phyloP scores from a whole-genome alignment of 2,888 invertebrate species.

The Orgyia antiqua region DNA sequence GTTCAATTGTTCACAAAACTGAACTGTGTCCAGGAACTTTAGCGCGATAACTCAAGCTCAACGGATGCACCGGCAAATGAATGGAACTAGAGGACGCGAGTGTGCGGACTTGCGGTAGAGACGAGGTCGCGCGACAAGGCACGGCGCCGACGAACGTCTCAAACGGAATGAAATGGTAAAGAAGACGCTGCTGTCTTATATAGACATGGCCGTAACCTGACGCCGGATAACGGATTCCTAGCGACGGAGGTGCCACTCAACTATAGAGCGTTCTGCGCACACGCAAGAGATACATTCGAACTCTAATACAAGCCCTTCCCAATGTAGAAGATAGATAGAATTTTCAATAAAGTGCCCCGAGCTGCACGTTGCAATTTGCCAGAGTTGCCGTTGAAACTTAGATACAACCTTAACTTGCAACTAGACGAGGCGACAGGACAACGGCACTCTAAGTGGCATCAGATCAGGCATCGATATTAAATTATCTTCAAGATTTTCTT shows the following conservation, averaged over 20 bases:
- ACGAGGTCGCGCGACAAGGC: slow-evolving; percentile 44
- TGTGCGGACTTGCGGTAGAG: slow-evolving; percentile 27
- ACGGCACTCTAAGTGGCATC: slow-evolving; percentile 56
- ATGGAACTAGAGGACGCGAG: slow-evolving; percentile 43
- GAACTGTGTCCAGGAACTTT: slow-evolving; percentile 53
- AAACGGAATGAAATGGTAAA: slow-evolving; percentile 77
- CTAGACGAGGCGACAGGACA: slow-evolving; percentile 50
- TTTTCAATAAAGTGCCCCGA: slow-evolving; percentile 73
- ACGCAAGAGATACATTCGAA: slow-evolving; percentile 42
- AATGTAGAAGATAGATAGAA: slow-evolving; percentile 68
- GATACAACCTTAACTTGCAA: slow-evolving; percentile 26
- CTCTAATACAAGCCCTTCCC: slow-evolving; percentile 39
- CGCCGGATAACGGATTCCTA: slow-evolving; percentile 73
- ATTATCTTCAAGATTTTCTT: slow-evolving; percentile 14
- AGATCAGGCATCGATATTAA: slow-evolving; percentile 19
- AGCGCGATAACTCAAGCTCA: slow-evolving; percentile 58
- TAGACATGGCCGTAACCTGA: slow-evolving; percentile 77
- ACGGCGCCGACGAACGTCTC: slow-evolving; percentile 61
- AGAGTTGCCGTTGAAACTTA: slow-evolving; percentile 46
- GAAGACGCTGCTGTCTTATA: slow-evolving; percentile 75
- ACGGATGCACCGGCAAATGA: slow-evolving; percentile 36
- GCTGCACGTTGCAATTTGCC: slow-evolving; percentile 70
- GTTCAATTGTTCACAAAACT: slow-evolving; percentile 64
- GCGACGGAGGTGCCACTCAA: slow-evolving; percentile 42
- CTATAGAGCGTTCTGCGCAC: slow-evolving; percentile 42